phyloP scores from a whole-genome alignment of 2,113 vertebrate genomes.

The Nothocercus julius region DNA sequence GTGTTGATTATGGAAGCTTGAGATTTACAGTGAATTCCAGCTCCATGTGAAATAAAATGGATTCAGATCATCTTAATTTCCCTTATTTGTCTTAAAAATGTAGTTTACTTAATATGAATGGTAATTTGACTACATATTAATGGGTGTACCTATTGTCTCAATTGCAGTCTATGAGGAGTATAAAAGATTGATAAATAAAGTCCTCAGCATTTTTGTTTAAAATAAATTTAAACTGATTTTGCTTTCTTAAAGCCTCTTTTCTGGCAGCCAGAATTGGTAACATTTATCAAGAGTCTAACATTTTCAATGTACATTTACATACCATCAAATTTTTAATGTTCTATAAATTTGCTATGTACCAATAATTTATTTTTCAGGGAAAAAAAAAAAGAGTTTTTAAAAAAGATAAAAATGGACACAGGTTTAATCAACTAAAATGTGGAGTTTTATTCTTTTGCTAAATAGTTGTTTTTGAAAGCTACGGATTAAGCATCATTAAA shows the following conservation, averaged over 20 bases:
- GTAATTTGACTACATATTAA: not conserved
- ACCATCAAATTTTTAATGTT: not conserved
- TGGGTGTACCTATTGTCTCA: not conserved
- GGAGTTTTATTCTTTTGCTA: not conserved
- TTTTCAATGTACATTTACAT: not conserved
- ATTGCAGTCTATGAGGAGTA: accelerated
- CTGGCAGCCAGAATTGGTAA: not conserved
- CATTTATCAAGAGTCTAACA: not conserved
- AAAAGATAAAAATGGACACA: not conserved
- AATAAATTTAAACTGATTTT: not conserved
- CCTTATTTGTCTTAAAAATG: not conserved
- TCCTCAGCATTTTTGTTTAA: not conserved
- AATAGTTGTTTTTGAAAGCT: conserved; percentile 4
- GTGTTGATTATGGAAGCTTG: not conserved
- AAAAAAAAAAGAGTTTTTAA: not conserved
- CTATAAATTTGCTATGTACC: not conserved
- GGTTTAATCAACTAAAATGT: not conserved
- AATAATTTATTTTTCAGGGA: not conserved
- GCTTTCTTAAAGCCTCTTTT: not conserved
- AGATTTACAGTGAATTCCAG: not conserved
- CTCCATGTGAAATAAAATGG: not conserved
- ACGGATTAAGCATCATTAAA: not conserved
- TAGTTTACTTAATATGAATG: not conserved
- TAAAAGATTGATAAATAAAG: not conserved
- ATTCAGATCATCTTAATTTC: not conserved